These are phyloP conservation scores for Tetrao urogallus DNA, from an alignment of 2,113 vertebrate genomes.

Conservation along the genomic window DNA sequence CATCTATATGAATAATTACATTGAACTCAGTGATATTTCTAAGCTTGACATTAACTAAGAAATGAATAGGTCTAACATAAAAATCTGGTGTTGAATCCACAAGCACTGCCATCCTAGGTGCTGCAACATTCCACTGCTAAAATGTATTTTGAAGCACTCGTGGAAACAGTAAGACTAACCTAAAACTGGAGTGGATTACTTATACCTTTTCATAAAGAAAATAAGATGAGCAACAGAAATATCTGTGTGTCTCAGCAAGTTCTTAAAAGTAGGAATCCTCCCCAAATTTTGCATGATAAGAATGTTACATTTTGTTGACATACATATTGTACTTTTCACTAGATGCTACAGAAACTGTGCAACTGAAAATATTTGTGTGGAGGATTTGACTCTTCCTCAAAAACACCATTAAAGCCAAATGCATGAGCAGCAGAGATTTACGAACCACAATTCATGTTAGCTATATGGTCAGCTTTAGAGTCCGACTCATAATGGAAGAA, in stretches of 20 bases:
- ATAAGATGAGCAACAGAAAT: background rate
- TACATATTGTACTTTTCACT: background rate
- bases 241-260: background rate
- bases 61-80: slow-evolving; percentile 12
- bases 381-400: background rate
- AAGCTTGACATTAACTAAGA: slow-evolving; percentile 11
- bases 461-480: slow-evolving; percentile 33
- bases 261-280: background rate
- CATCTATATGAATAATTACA: slow-evolving; percentile 6
- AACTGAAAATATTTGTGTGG: background rate
- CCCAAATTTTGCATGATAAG: background rate
- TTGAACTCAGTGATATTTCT: slow-evolving; percentile 17
- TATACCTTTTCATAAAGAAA: background rate
- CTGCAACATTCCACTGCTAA: background rate
- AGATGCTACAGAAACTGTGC: background rate
- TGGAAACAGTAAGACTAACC: background rate
- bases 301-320: background rate
- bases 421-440: slow-evolving; percentile 32
- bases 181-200: background rate
- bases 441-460: slow-evolving; percentile 48
- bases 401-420: background rate
- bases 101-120: background rate
- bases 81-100: background rate
- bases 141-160: background rate
- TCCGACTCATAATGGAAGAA: slow-evolving; percentile 54